These are phyloP conservation scores for Andrena chrysosceles DNA, from an alignment of 2,888 invertebrate genomes.

Conservation along the genomic window DNA sequence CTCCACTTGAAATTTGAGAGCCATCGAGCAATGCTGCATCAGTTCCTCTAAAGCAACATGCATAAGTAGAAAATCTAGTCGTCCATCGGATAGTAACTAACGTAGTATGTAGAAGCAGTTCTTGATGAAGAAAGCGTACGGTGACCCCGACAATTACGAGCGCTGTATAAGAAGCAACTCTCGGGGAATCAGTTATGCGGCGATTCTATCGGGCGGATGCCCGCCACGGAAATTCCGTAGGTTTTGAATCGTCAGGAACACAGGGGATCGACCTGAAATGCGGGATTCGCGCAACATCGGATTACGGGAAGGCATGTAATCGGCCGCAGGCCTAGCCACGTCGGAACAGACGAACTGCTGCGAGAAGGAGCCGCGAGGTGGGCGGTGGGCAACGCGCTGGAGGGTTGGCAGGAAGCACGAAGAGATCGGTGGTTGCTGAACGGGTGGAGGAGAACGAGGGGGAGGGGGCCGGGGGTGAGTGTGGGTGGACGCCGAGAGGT, in stretches of 20 bases:
- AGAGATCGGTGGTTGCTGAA: slow-evolving; percentile 62
- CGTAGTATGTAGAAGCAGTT: too few species aligned
- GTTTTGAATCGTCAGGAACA: slow-evolving; percentile 59
- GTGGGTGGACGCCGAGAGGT: slow-evolving; percentile 73
- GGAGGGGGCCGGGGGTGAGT: slow-evolving; percentile 2
- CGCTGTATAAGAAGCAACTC: too few species aligned
- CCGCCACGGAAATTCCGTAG: slow-evolving; percentile 53
- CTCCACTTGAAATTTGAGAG: too few species aligned
- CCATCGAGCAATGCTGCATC: too few species aligned
- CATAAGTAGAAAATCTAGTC: too few species aligned
- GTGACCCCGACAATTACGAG: too few species aligned
- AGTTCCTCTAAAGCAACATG: too few species aligned
- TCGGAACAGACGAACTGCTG: slow-evolving; percentile 75
- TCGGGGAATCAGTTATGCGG: not conserved
- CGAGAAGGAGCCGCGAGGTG: slow-evolving; percentile 69
- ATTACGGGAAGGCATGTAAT: slow-evolving; percentile 83
- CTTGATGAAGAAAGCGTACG: too few species aligned
- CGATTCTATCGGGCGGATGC: not conserved
- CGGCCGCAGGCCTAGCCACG: slow-evolving; percentile 80
- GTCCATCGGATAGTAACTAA: too few species aligned
- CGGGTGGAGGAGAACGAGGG: slow-evolving; percentile 20
- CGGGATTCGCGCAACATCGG: slow-evolving; percentile 79
- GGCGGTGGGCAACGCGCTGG: slow-evolving; percentile 61
- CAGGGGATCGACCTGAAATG: slow-evolving; percentile 61
- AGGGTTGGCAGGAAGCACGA: slow-evolving; percentile 58